Conservation (phyloP, 2,888 invertebrate genomes). For the Cephus rjabovi region DNA sequence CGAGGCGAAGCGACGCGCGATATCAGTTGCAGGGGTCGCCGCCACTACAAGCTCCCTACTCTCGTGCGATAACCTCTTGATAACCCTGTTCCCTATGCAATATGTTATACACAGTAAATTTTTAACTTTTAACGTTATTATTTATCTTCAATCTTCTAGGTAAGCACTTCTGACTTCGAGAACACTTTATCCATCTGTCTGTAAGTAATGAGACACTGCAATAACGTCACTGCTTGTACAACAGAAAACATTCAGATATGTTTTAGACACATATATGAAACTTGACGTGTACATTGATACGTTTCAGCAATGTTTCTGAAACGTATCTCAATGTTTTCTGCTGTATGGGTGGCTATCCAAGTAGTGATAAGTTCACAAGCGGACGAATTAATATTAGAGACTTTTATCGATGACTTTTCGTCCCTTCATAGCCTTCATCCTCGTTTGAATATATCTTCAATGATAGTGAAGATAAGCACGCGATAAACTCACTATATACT, state of each 20-base stretch:
- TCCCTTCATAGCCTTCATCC: not conserved
- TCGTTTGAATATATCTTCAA: not conserved
- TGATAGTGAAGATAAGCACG: not conserved
- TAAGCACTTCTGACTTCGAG: not conserved
- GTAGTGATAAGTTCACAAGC: too few species aligned
- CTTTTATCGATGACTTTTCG: not conserved
- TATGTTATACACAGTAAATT: not conserved
- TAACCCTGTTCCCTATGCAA: conserved; percentile 1
- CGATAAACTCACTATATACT: not conserved
- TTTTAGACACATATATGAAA: too few species aligned
- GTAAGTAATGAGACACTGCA: not conserved
- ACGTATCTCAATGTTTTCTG: too few species aligned
- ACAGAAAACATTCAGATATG: too few species aligned
- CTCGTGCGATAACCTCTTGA: conserved; percentile 34
- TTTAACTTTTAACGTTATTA: conserved; percentile 1
- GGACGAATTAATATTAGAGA: not conserved
- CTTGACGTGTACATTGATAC: too few species aligned
- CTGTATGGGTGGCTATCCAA: too few species aligned
- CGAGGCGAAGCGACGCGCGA: conserved; percentile 57
- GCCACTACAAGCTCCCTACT: conserved; percentile 49
- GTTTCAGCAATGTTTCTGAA: too few species aligned
- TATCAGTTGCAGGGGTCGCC: conserved; percentile 53
- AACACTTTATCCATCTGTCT: not conserved
- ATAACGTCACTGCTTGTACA: not conserved
- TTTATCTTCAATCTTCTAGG: not conserved